A percentile compares a stretch with the other conserved stretches of the same genome.
Evolutionary conservation across 2,113 vertebrate genomes (phyloP).

Genomic region (Plectropomus leopardus): DNA sequence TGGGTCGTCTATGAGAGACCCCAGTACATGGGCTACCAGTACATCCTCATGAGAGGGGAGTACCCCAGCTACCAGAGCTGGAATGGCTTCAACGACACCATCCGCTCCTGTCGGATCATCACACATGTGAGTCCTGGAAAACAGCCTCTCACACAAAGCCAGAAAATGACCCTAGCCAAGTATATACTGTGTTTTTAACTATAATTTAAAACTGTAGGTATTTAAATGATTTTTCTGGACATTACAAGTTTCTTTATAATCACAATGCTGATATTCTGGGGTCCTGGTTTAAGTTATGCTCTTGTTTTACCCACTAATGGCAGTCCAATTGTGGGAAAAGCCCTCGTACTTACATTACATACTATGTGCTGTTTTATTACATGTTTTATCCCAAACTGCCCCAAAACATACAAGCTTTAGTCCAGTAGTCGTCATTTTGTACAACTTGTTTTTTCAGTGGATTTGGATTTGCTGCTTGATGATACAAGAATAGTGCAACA

Average conservation of each 20-base stretch:
- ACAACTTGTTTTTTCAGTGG: not conserved
- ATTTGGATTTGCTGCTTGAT: not conserved
- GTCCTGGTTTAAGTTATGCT: not conserved
- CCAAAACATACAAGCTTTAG: not conserved
- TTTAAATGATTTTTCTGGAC: not conserved
- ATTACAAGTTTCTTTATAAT: not conserved
- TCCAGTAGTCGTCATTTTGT: not conserved
- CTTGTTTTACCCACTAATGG: not conserved
- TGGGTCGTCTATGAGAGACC: slow-evolving; percentile 76
- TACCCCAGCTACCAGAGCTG: slow-evolving; percentile 69
- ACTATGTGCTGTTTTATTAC: not conserved
- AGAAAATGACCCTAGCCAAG: not conserved
- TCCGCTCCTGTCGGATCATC: slow-evolving; percentile 66
- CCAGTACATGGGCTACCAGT: slow-evolving; percentile 69
- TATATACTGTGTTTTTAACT: not conserved
- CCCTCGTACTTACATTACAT: not conserved
- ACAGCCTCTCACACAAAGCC: not conserved
- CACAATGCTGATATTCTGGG: not conserved
- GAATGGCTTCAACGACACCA: slow-evolving; percentile 66
- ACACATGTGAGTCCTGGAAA: slow-evolving; percentile 50
- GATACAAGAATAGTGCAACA: not conserved
- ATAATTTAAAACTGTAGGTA: not conserved
- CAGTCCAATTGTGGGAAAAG: not conserved
- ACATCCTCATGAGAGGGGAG: slow-evolving; percentile 68
- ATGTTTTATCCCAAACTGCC: not conserved